These are phyloP conservation scores for Exaiptasia diaphana DNA, from an alignment of 64 coral and sea anemone species.

Conservation along the genomic window DNA sequence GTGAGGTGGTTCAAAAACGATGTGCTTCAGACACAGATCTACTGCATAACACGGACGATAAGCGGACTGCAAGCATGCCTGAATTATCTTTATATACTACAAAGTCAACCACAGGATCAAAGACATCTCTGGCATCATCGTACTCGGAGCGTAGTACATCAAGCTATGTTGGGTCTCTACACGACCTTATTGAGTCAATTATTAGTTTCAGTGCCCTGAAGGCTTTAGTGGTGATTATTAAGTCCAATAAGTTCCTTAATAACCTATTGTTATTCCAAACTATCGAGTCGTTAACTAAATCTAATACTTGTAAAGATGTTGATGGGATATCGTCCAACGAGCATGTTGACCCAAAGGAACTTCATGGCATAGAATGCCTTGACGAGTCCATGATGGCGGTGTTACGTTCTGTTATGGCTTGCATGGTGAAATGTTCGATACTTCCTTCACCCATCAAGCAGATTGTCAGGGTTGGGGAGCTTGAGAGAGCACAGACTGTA, in stretches of 20 bases:
- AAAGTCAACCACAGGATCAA: conserved; percentile 1
- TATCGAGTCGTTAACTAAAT: background rate
- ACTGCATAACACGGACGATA: background rate
- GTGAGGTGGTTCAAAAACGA: background rate
- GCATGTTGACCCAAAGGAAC: background rate
- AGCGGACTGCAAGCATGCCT: background rate
- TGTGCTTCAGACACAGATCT: background rate
- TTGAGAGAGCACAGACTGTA: conserved; percentile 57
- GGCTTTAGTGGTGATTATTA: background rate
- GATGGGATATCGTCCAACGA: background rate
- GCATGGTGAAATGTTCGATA: conserved; percentile 38
- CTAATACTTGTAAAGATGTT: too few relatives aligned
- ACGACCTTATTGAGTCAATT: background rate
- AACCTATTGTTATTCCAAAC: background rate
- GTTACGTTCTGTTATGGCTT: background rate
- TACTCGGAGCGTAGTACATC: conserved; percentile 3
- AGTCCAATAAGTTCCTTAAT: background rate
- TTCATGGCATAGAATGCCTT: background rate
- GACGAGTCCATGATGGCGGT: conserved; percentile 4
- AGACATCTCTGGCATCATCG: background rate
- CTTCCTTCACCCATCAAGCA: conserved; percentile 33
- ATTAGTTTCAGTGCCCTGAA: conserved; percentile 10
- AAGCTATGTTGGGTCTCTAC: background rate
- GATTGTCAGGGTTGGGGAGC: conserved; percentile 18
- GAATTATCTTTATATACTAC: background rate